A percentile compares a stretch with the other conserved stretches of the same genome.
These are phyloP conservation scores for Caenorhabditis briggsae DNA, from an alignment of 1,140 invertebrate genomes.

Conservation along the genomic window DNA sequence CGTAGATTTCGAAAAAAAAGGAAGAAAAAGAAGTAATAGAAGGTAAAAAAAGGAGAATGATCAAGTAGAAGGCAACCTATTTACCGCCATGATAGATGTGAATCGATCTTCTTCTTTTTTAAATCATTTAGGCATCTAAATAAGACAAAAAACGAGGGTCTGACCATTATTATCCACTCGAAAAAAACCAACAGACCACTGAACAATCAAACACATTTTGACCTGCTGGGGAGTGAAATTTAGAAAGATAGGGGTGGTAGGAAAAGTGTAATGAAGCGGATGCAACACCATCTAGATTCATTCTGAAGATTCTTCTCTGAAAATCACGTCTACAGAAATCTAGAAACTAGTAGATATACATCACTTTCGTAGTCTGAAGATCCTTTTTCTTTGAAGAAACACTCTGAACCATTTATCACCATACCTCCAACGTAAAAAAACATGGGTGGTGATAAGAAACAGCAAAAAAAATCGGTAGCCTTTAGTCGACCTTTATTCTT, in stretches of 20 bases:
- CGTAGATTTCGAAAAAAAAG: not conserved
- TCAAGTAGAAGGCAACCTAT: constrained; percentile 32
- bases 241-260: too few relatives aligned
- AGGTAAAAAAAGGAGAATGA: constrained; percentile 29
- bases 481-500: constrained; percentile 19
- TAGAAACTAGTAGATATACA: too few relatives aligned
- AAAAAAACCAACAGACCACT: not conserved
- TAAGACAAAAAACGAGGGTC: not conserved
- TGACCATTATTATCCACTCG: not conserved
- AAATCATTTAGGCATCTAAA: constrained; percentile 21
- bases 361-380: not conserved
- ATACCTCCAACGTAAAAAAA: not conserved
- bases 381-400: not conserved
- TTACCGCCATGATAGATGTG: not conserved
- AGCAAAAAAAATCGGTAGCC: constrained; percentile 2
- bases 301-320: too few relatives aligned
- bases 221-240: not conserved
- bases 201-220: not conserved
- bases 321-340: too few relatives aligned
- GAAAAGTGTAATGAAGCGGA: too few relatives aligned
- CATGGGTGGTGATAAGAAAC: not conserved
- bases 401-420: not conserved
- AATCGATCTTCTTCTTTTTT: constrained; percentile 42
- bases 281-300: too few relatives aligned
- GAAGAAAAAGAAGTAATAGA: constrained; percentile 7